These are phyloP conservation scores for Zosterops japonicus DNA, from an alignment of 2,113 vertebrate genomes.

Conservation along the genomic window DNA sequence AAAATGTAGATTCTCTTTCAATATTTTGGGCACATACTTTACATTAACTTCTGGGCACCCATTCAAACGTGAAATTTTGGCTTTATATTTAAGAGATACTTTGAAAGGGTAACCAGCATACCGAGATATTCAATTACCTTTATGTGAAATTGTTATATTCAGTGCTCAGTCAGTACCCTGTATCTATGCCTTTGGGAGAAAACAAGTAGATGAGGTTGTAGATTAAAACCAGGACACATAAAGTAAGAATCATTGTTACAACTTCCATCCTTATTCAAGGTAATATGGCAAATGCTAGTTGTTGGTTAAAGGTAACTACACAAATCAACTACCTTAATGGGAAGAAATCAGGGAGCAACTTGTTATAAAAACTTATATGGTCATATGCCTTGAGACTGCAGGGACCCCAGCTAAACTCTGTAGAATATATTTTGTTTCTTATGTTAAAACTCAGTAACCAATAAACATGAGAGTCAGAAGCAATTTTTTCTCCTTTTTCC, in stretches of 20 bases:
- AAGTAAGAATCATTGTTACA: not conserved
- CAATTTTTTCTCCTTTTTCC: not conserved
- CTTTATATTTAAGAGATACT: not conserved
- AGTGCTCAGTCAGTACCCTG: not conserved
- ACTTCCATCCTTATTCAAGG: not conserved
- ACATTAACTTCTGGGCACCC: constrained; percentile 14
- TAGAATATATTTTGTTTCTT: not conserved
- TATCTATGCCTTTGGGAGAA: not conserved
- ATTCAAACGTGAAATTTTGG: constrained; percentile 35
- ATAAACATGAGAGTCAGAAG: not conserved
- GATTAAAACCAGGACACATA: not conserved
- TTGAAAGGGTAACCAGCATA: constrained; percentile 19
- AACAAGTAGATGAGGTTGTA: not conserved
- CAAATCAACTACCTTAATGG: not conserved
- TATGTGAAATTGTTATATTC: not conserved
- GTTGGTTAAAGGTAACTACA: not conserved
- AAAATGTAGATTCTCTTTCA: constrained; percentile 41
- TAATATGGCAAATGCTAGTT: not conserved
- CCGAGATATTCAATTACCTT: constrained; percentile 14
- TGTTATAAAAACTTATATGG: not conserved
- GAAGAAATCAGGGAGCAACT: not conserved
- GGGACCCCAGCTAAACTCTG: not conserved
- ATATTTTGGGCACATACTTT: constrained; percentile 44
- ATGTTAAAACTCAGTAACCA: not conserved
- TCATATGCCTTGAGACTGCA: not conserved